Evolutionary conservation across 2,888 invertebrate genomes (phyloP), one percentile per base, ranked within the genome.

Genomic region (Psococerastis gibbosa): DNA sequence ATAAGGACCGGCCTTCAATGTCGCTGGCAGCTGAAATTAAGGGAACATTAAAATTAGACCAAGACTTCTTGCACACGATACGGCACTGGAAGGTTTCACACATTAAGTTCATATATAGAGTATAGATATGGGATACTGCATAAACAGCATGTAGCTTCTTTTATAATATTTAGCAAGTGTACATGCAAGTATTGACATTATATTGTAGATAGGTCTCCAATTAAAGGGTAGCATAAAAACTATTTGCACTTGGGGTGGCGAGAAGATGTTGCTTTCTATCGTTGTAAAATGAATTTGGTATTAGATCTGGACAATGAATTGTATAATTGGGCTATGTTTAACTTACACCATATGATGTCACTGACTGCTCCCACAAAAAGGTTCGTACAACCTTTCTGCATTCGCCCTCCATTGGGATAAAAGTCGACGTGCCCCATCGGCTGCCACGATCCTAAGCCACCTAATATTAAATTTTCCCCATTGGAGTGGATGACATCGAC

Each of bases 401-500:
- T 85, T 35, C 85, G 68, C 0, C 91, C 91, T 0, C 91, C 91
- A 53, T 91, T 91, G 0, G 88, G 88, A 60, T 88, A 88, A 57
- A 84, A 88, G 60, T 85, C 89, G 0, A 89, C 88, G 57, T 89
- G 82, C 0, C 91, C 91, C 70, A 91, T 79, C 0, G 87, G 83
- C 58, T 89, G 87, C 65, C 87, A 89, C 0, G 87, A 84, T 3
- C 85, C 85, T 17, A 85, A 62, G 0, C 91, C 91, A 2, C 89
- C 89, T 48, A 88, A 66, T 47, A 91, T 79, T n/a, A 91, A 66
- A 49, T 85, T 87, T 59, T 91, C 89, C 0, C 89, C 91, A 58
- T 91, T 91, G 43, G 87, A 87, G 60, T 91, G 91, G 49, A 91
- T 88, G 2, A 91, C 89, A 58, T 91, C 89, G 1, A 91, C 89